Conservation (phyloP, 2,888 invertebrate species). For the Lathronympha strigana region DNA sequence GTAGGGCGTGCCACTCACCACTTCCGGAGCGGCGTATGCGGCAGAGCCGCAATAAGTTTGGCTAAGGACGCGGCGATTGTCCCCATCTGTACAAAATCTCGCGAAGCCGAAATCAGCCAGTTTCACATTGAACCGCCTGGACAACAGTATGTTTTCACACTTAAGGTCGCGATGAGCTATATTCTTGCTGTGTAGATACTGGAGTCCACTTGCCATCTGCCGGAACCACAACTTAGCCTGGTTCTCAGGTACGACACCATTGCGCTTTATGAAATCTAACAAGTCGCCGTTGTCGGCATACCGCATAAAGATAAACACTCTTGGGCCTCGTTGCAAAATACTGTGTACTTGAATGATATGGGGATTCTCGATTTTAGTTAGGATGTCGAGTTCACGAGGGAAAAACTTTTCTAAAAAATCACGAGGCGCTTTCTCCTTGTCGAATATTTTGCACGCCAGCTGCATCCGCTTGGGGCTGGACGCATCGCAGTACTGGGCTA, state of each 20-base stretch:
- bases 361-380: slow-evolving; percentile 94
- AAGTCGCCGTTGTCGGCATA: slow-evolving; percentile 96
- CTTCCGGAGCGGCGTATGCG: slow-evolving; percentile 98
- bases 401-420: slow-evolving; percentile 97
- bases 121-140: slow-evolving; percentile 94
- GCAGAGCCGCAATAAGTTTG: slow-evolving; percentile 98
- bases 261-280: slow-evolving; percentile 91
- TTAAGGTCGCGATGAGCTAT: slow-evolving; percentile 97
- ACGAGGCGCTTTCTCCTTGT: slow-evolving; percentile 93
- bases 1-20: slow-evolving; percentile 94
- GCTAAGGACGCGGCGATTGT: slow-evolving; percentile 91
- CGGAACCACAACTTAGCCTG: slow-evolving; percentile 93
- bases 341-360: slow-evolving; percentile 96
- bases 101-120: slow-evolving; percentile 98
- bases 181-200: slow-evolving; percentile 92
- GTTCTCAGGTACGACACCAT: slow-evolving; percentile 90
- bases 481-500: slow-evolving; percentile 91
- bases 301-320: slow-evolving; percentile 96
- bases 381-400: slow-evolving; percentile 95
- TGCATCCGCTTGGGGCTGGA: slow-evolving; percentile 88
- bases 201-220: slow-evolving; percentile 92
- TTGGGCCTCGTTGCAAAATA: slow-evolving; percentile 91
- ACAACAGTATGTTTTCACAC: slow-evolving; percentile 95
- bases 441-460: slow-evolving; percentile 95
- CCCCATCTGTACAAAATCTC: slow-evolving; percentile 89